These are phyloP conservation scores for Callimorpha dominula DNA, from an alignment of 2,888 invertebrate genomes.

Conservation along the genomic window DNA sequence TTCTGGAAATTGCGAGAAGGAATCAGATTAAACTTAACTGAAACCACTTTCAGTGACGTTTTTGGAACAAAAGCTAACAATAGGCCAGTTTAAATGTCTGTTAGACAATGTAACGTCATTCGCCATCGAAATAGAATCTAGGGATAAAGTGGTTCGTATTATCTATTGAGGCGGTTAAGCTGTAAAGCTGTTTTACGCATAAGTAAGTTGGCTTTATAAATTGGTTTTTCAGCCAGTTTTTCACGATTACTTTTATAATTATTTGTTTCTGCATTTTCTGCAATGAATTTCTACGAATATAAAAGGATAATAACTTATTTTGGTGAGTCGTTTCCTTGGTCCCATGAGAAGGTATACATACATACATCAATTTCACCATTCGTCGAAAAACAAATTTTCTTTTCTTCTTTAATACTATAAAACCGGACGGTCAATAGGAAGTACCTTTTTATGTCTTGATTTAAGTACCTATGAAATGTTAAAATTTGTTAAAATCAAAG, in stretches of 20 bases:
- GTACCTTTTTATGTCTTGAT: no score
- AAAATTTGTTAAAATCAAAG: no score
- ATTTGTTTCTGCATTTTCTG: not conserved
- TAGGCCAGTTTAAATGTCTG: constrained; percentile 19
- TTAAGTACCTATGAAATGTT: no score
- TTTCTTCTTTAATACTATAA: no score
- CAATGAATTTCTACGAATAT: not conserved
- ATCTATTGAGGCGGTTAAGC: constrained; percentile 16
- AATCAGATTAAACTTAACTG: constrained; percentile 26
- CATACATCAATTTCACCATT: not conserved
- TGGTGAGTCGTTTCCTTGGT: not conserved
- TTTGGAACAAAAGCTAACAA: constrained; percentile 41
- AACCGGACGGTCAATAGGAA: no score
- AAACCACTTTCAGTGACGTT: constrained; percentile 31
- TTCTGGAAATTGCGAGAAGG: constrained; percentile 22
- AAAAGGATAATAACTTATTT: not conserved
- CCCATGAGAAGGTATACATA: no score
- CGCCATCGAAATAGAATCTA: constrained; percentile 30
- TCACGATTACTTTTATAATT: not conserved
- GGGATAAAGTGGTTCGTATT: constrained; percentile 18
- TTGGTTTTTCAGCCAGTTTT: not conserved
- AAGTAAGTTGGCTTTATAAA: not conserved
- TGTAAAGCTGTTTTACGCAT: not conserved
- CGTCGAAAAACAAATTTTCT: not conserved
- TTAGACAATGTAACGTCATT: constrained; percentile 24